A percentile compares a stretch with the other conserved stretches of the same genome.
These are phyloP conservation scores for Centropristis striata DNA, from an alignment of 2,113 vertebrate genomes.

Conservation along the genomic window DNA sequence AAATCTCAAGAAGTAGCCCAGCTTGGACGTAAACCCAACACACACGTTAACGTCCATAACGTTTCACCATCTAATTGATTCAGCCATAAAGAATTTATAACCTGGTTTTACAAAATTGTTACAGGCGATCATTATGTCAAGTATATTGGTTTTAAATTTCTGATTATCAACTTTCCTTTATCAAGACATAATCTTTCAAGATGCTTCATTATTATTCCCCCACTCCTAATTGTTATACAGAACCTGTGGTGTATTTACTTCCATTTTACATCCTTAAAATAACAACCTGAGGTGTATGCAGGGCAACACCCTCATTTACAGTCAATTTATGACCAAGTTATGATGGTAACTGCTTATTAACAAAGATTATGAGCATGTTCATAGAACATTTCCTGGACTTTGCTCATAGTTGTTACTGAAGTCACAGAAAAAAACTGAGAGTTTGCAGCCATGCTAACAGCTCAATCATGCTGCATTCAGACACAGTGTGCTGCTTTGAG, in stretches of 20 bases:
- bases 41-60: too few species aligned
- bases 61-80: too few species aligned
- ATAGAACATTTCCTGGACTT: neutral
- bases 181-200: too few species aligned
- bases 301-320: neutral
- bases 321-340: neutral
- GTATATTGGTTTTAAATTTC: too few species aligned
- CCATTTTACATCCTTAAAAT: neutral
- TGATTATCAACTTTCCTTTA: too few species aligned
- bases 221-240: neutral
- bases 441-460: neutral
- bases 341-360: neutral
- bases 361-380: neutral
- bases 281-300: neutral
- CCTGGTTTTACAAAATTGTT: too few species aligned
- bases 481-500: neutral
- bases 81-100: too few species aligned
- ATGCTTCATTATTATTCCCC: too few species aligned
- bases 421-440: neutral
- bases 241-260: neutral
- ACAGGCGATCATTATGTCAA: too few species aligned
- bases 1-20: too few species aligned
- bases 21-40: too few species aligned
- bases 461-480: neutral
- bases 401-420: slow-evolving; percentile 2